A percentile compares a stretch with the other conserved stretches of the same genome.
phyloP scores from a whole-genome alignment of 2,113 vertebrate genomes.

The Raphicerus campestris region DNA sequence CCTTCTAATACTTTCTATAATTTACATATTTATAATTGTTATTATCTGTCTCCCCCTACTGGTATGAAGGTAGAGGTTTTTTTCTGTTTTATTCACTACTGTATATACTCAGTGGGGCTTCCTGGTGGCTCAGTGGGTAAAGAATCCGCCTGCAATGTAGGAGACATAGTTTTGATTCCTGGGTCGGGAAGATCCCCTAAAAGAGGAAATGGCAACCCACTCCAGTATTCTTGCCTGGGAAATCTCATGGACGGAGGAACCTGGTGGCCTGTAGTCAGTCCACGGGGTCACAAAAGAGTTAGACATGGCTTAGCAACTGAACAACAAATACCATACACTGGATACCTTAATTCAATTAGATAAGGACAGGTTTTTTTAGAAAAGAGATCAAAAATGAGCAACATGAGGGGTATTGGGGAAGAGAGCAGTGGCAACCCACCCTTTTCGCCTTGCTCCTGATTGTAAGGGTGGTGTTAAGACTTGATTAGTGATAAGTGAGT shows the following conservation, averaged over 20 bases:
- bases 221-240: neutral
- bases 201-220: neutral
- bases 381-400: neutral
- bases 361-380: neutral
- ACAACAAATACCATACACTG: neutral
- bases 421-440: too few relatives aligned
- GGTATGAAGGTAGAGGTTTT: slow-evolving; percentile 13
- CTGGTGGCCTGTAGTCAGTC: neutral
- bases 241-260: neutral
- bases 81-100: neutral
- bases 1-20: neutral
- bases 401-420: neutral
- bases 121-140: neutral
- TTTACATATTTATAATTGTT: slow-evolving; percentile 19
- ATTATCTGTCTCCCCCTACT: slow-evolving; percentile 63
- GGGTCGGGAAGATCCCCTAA: neutral
- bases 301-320: neutral
- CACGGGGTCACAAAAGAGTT: neutral
- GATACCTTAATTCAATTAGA: neutral
- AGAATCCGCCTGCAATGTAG: neutral
- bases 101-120: neutral
- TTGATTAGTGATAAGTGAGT: neutral
- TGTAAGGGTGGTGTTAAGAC: neutral
- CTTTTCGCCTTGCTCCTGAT: neutral
- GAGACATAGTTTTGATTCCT: neutral